These are phyloP conservation scores for Recurvirostra avosetta DNA, from an alignment of 2,113 vertebrate genomes.

Conservation along the genomic window DNA sequence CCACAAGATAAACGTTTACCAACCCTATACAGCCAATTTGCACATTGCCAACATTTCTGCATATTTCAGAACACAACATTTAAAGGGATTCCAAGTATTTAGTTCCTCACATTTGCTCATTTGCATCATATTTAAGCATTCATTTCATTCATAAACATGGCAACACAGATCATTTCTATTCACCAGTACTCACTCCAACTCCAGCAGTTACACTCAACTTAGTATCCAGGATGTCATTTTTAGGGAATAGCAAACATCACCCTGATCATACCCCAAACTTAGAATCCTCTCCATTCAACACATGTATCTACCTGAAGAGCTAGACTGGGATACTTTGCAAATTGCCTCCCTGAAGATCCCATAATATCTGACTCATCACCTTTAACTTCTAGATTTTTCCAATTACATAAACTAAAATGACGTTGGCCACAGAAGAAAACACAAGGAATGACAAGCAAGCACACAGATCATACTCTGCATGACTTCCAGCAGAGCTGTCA, in stretches of 20 bases:
- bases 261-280: background rate
- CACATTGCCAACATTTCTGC: background rate
- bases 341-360: background rate
- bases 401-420: background rate
- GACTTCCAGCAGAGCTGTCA: background rate
- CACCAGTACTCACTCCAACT: background rate
- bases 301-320: background rate
- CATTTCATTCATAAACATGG: background rate
- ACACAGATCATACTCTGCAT: background rate
- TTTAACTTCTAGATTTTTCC: background rate
- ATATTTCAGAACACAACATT: slow-evolving; percentile 3
- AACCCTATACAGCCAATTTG: background rate
- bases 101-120: background rate
- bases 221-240: background rate
- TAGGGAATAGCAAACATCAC: background rate
- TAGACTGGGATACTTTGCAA: background rate
- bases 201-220: background rate
- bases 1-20: background rate
- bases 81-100: background rate
- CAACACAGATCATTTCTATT: background rate
- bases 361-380: background rate
- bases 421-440: background rate
- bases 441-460: accelerated
- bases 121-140: background rate
- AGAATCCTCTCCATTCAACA: background rate